phyloP scores from a whole-genome alignment of 2,797 vertebrate genomes.

The Linurgus olivaceus region DNA sequence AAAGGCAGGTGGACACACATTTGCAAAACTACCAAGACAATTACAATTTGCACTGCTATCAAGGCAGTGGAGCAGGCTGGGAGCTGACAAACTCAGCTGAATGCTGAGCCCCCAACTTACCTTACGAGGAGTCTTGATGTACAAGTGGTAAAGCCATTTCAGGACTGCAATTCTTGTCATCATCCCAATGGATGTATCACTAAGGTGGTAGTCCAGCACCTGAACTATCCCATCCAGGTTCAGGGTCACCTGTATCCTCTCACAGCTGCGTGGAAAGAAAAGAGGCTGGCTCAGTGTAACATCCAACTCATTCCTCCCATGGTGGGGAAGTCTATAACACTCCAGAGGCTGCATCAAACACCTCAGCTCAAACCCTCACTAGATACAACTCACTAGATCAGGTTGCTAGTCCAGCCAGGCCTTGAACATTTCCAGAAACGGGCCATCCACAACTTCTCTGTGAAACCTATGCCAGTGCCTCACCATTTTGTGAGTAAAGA shows the following conservation, averaged over 20 bases:
- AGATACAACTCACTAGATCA: neutral
- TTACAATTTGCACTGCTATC: neutral
- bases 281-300: neutral
- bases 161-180: conserved; percentile 97
- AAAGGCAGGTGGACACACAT: neutral
- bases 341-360: neutral
- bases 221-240: conserved; percentile 97
- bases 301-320: neutral
- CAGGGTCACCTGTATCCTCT: conserved; percentile 84
- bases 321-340: neutral
- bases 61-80: neutral
- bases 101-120: conserved; percentile 25
- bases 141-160: conserved; percentile 98
- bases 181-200: conserved; percentile 91
- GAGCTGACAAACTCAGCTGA: neutral
- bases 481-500: neutral
- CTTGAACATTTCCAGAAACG: neutral
- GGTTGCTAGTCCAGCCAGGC: neutral
- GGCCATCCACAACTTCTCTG: neutral
- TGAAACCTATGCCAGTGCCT: neutral
- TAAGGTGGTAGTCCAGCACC: conserved; percentile 92
- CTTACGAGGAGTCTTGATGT: conserved; percentile 97
- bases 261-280: conserved; percentile 57
- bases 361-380: neutral
- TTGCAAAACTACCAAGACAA: neutral